Percentiles rank a stretch among this genome's conserved stretches.
Conservation (phyloP, 2,113 vertebrate species). For the Regulus satrapa region DNA sequence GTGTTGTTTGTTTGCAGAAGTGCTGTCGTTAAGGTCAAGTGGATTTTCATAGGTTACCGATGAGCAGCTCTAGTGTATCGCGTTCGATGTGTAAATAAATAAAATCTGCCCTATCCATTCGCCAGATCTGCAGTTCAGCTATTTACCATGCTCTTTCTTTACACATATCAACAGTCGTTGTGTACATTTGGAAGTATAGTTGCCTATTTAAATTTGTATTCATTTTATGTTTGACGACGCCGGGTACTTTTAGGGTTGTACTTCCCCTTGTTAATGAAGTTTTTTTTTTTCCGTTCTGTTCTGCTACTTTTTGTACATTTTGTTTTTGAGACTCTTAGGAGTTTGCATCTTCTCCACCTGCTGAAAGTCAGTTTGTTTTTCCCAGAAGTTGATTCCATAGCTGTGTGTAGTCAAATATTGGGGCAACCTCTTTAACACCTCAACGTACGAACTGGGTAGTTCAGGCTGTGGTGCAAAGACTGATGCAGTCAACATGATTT, state of each 20-base stretch:
- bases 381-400: slow-evolving; percentile 63
- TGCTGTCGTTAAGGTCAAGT: slow-evolving; percentile 58
- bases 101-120: slow-evolving; percentile 59
- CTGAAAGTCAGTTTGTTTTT: slow-evolving; percentile 63
- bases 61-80: slow-evolving; percentile 41
- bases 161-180: slow-evolving; percentile 54
- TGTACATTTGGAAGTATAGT: slow-evolving; percentile 68
- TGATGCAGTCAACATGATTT: slow-evolving; percentile 64
- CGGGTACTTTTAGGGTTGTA: slow-evolving; percentile 69
- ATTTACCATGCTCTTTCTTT: slow-evolving; percentile 61
- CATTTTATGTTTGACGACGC: slow-evolving; percentile 61
- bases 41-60: slow-evolving; percentile 52
- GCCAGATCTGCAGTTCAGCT: slow-evolving; percentile 55
- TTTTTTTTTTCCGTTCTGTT: slow-evolving; percentile 69
- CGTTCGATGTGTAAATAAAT: slow-evolving; percentile 79
- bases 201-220: slow-evolving; percentile 68
- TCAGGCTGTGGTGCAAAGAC: slow-evolving; percentile 56
- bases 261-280: slow-evolving; percentile 67
- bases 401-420: slow-evolving; percentile 60
- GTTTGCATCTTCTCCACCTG: slow-evolving; percentile 66
- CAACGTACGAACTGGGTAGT: slow-evolving; percentile 54
- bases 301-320: slow-evolving; percentile 69
- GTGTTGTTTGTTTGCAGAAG: slow-evolving; percentile 7
- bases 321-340: slow-evolving; percentile 58
- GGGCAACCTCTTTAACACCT: slow-evolving; percentile 63